Evolutionary conservation across 1,140 invertebrate species (phyloP).

Genomic region (Microplitis demolitor): DNA sequence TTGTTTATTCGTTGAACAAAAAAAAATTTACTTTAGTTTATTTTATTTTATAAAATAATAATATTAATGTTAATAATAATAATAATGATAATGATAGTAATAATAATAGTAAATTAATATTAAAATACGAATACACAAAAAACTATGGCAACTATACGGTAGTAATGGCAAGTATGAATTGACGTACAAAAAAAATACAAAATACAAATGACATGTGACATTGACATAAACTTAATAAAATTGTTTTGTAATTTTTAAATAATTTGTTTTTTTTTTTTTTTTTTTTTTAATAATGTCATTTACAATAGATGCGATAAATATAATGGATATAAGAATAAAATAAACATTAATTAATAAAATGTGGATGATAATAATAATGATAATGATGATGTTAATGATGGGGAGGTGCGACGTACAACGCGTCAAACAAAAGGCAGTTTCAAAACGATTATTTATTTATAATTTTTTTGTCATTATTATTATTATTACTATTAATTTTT

Average conservation of each 20-base stretch:
- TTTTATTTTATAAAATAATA: neutral
- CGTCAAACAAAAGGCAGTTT: slow-evolving; percentile 9
- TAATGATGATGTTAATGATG: neutral
- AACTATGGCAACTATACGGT: slow-evolving; percentile 54
- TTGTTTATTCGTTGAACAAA: slow-evolving; percentile 35
- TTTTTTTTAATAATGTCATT: slow-evolving; percentile 33
- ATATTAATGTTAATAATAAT: neutral
- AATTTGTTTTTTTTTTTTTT: neutral
- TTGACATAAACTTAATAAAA: neutral
- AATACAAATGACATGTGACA: neutral
- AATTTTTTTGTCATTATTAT: neutral
- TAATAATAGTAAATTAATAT: slow-evolving; percentile 26
- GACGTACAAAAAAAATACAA: slow-evolving; percentile 29
- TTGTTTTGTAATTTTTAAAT: neutral
- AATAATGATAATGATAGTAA: slow-evolving; percentile 1
- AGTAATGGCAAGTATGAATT: slow-evolving; percentile 52
- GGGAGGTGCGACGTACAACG: slow-evolving; percentile 1
- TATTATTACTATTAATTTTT: neutral
- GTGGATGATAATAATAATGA: slow-evolving; percentile 2
- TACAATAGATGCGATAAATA: neutral
- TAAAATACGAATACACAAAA: slow-evolving; percentile 28
- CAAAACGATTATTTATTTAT: neutral
- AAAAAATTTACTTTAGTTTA: slow-evolving; percentile 15
- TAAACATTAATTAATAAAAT: neutral
- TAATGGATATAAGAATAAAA: neutral